Evolutionary conservation across 2,797 vertebrate genomes (phyloP).

Genomic region (Acanthopagrus latus): DNA sequence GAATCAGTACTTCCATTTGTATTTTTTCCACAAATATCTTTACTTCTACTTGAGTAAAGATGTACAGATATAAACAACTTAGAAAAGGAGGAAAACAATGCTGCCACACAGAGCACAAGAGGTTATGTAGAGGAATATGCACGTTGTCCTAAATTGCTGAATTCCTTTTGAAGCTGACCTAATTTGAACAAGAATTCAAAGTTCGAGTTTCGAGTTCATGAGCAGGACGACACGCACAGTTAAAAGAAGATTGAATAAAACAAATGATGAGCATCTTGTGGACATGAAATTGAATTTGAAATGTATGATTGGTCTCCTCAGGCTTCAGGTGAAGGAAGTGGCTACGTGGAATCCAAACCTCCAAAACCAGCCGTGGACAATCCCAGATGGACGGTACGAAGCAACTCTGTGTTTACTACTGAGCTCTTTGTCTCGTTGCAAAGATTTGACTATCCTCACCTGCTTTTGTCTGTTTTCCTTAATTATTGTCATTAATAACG

Average conservation of each 20-base stretch:
- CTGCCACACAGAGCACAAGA: neutral
- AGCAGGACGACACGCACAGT: neutral
- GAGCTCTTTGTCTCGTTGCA: neutral
- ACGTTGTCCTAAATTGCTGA: neutral
- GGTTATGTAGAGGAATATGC: too few relatives aligned
- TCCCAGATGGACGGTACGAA: constrained; percentile 65
- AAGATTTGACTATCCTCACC: neutral
- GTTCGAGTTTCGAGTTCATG: neutral
- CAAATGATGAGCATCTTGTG: neutral
- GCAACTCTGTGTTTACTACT: neutral
- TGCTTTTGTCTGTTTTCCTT: neutral
- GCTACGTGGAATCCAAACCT: constrained; percentile 43
- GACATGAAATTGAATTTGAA: constrained; percentile 4
- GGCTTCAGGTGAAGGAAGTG: constrained; percentile 82
- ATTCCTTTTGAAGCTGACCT: neutral
- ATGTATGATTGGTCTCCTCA: constrained; percentile 50
- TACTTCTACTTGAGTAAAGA: too few relatives aligned
- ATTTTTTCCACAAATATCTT: too few relatives aligned
- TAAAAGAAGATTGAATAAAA: constrained; percentile 2
- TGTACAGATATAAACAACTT: neutral
- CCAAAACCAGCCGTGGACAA: constrained; percentile 33
- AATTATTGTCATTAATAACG: neutral
- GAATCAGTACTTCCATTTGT: too few relatives aligned
- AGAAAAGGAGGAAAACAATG: neutral
- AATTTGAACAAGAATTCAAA: neutral